Base-by-base conservation (phyloP, 2,113 vertebrate species). In the Phyllopteryx taeniolatus region DNA sequence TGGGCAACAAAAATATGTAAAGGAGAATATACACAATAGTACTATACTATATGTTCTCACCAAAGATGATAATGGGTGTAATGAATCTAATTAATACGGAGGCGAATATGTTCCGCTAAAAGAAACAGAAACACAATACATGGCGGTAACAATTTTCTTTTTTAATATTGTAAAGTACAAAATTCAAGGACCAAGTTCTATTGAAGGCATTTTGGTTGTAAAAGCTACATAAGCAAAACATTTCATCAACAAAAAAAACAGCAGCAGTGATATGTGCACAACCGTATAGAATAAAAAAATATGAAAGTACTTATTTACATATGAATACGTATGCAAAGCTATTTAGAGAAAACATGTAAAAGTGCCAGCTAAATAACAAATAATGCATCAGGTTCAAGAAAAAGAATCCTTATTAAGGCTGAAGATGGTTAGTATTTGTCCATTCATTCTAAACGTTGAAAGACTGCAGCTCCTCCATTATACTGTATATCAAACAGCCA, bases 341-440 rank as follows among this genome's bases (percentile, higher is more conserved):
- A 44, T 19, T 43, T 19, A 0, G 13, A 35, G 6, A 15, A 60
- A 35, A 17, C 5, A 2, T 57, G 15, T 43, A 46, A n/a, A 65
- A 64, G 19, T 15, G n/a, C 51, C 8, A 2, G 8, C 10, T 74
- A 22, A 70, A 67, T 39, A 20, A 15, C 71, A 68, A 69, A 73
- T 14, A 70, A 5, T 62, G 66, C 47, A 44, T 7, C 1, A 33
- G 13, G 43, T 60, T 71, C 35, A 43, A 63, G 61, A 70, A 82
- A 9, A 42, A 4, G 27, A 8, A 2, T 44, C 22, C 56, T 43
- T 39, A 63, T n/a, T n/a, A 63, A 62, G 57, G 57, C 57, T 62
- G 60, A 62, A 8, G 9, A 39, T 62, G 2, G 14, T 8, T 54
- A 54, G 6, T 54, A 54, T 35, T n/a, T 60, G 3, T 64, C 15